Conservation (phyloP, 2,113 vertebrate species). For the Ammodytes marinus region DNA sequence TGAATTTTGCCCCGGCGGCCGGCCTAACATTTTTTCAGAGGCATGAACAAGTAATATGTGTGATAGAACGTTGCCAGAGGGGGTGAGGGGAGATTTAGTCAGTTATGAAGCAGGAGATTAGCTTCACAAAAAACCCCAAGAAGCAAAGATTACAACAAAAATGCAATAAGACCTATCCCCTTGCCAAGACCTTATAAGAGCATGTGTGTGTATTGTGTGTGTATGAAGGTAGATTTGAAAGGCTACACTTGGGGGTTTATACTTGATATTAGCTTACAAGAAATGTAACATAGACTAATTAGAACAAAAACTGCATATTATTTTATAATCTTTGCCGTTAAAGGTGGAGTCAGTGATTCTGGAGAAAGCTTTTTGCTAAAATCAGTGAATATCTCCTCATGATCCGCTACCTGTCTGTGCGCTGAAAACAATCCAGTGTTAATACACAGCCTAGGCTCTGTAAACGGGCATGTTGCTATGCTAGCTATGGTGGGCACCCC, state of each 20-base stretch:
- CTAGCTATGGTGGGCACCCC: too few species aligned
- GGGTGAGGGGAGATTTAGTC: conserved; percentile 77
- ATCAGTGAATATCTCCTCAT: too few species aligned
- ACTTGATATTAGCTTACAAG: conserved; percentile 14
- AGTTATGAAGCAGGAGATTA: conserved; percentile 80
- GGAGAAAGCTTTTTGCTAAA: too few species aligned
- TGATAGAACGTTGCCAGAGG: conserved; percentile 75
- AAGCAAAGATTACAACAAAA: conserved; percentile 77
- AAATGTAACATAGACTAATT: conserved; percentile 1
- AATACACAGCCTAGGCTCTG: too few species aligned
- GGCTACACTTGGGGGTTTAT: neutral
- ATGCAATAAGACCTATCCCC: conserved; percentile 72
- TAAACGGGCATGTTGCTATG: too few species aligned
- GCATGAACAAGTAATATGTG: conserved; percentile 77
- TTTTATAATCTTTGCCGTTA: conserved; percentile 12
- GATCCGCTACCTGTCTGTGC: too few species aligned
- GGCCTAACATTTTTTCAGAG: too few species aligned
- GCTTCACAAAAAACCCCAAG: conserved; percentile 48
- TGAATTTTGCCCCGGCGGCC: conserved; percentile 22
- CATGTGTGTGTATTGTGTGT: conserved; percentile 14
- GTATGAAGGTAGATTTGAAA: conserved; percentile 10
- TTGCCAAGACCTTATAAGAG: conserved; percentile 62
- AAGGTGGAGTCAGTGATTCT: too few species aligned
- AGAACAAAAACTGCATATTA: neutral
- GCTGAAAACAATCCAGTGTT: too few species aligned